Percentiles rank a stretch among this genome's conserved stretches.
Evolutionary conservation across 2,113 vertebrate genomes (phyloP).

Genomic region (Excalfactoria chinensis): DNA sequence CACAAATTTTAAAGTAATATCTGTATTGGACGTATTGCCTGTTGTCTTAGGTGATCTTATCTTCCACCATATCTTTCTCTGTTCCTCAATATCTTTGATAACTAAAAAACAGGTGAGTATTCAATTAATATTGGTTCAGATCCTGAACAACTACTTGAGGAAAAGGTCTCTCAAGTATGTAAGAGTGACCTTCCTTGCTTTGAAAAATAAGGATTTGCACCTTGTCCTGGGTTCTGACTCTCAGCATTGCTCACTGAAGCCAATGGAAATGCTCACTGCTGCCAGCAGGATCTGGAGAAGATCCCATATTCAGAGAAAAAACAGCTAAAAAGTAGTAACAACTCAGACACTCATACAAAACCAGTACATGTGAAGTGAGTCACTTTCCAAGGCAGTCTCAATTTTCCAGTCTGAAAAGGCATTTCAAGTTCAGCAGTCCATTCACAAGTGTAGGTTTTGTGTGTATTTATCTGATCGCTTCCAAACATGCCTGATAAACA

Average conservation of each 20-base stretch:
- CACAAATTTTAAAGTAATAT: not conserved
- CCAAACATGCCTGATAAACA: not conserved
- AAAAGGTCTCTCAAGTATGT: not conserved
- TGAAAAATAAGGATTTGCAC: not conserved
- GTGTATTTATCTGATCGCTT: not conserved
- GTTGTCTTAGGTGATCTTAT: not conserved
- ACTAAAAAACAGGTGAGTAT: not conserved
- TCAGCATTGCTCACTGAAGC: not conserved
- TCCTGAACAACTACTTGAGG: not conserved
- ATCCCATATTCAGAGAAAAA: not conserved
- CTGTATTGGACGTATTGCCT: not conserved
- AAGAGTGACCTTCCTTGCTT: not conserved
- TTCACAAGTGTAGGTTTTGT: not conserved
- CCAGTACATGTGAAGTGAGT: not conserved
- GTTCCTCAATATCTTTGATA: not conserved
- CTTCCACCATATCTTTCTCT: not conserved
- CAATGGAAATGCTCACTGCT: not conserved
- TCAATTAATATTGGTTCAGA: not conserved
- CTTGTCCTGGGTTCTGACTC: not conserved
- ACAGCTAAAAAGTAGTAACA: not conserved
- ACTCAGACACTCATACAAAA: not conserved
- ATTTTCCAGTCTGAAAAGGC: not conserved
- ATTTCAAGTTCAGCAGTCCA: not conserved
- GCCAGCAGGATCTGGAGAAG: not conserved
- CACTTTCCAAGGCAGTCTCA: not conserved